Conservation (phyloP, 2,797 vertebrate genomes). For the Coreius guichenoti region DNA sequence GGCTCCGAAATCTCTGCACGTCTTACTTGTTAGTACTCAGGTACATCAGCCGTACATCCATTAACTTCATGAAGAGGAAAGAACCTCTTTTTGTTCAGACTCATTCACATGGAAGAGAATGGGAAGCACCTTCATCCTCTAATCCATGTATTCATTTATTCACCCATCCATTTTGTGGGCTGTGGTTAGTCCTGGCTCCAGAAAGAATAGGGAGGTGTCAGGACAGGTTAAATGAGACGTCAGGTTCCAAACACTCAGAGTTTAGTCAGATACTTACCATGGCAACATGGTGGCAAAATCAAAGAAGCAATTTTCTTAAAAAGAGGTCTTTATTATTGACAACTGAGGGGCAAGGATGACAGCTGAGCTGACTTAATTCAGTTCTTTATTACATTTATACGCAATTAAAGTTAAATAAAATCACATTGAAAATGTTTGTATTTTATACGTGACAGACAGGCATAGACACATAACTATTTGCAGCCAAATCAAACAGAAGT, state of each 20-base stretch:
- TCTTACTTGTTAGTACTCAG: conserved; percentile 9
- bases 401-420: not conserved
- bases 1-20: conserved; percentile 14
- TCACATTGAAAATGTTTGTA: not conserved
- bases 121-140: conserved; percentile 9
- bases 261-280: conserved; percentile 7
- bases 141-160: conserved; percentile 43
- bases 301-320: not conserved
- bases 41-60: conserved; percentile 11
- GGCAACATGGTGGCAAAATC: not conserved
- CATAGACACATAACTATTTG: not conserved
- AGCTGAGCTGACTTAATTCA: not conserved
- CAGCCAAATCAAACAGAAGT: not conserved
- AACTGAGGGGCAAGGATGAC: not conserved
- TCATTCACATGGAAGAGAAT: conserved; percentile 39
- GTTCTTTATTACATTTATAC: not conserved
- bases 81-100: conserved; percentile 45
- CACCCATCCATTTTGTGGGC: conserved; percentile 61
- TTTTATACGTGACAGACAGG: not conserved
- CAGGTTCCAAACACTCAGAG: conserved; percentile 13
- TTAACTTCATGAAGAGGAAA: conserved; percentile 50
- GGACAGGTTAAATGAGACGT: conserved; percentile 11
- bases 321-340: not conserved
- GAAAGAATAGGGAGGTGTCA: conserved; percentile 12
- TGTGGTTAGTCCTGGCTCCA: conserved; percentile 19